Percentiles rank a stretch among this genome's conserved stretches.
phyloP scores from a whole-genome alignment of 2,888 invertebrate genomes.

The Zele albiditarsus region DNA sequence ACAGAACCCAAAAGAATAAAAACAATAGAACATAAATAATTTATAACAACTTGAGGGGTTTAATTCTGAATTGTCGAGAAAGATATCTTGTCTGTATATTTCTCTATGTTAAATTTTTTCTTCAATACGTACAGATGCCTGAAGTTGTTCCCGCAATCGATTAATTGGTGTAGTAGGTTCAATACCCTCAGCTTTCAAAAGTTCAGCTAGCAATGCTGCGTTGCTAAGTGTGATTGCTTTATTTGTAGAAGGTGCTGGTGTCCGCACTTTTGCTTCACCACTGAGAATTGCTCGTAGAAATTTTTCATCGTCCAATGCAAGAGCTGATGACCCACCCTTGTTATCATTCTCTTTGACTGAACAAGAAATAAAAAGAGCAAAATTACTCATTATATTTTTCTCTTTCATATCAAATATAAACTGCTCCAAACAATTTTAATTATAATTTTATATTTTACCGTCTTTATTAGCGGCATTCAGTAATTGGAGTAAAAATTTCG shows the following conservation, averaged over 20 bases:
- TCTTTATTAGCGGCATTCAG: constrained; percentile 56
- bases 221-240: constrained; percentile 75
- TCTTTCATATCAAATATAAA: neutral
- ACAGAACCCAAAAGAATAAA: neutral
- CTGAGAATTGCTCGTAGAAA: constrained; percentile 63
- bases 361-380: constrained; percentile 4
- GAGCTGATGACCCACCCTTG: constrained; percentile 1
- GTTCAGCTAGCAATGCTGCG: constrained; percentile 81
- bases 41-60: neutral
- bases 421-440: neutral
- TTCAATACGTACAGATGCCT: constrained; percentile 75
- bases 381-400: neutral
- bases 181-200: constrained; percentile 82
- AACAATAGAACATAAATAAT: neutral
- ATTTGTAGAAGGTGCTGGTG: constrained; percentile 59
- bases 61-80: neutral
- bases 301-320: constrained; percentile 58
- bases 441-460: constrained; percentile 47
- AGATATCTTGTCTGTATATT: neutral
- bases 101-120: neutral
- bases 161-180: constrained; percentile 80
- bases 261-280: constrained; percentile 56
- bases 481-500: constrained; percentile 64
- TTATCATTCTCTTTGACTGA: constrained; percentile 8
- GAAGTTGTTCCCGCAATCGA: constrained; percentile 77